These are phyloP conservation scores for Argyresthia goedartella DNA, from an alignment of 2,888 invertebrate species.

Conservation along the genomic window DNA sequence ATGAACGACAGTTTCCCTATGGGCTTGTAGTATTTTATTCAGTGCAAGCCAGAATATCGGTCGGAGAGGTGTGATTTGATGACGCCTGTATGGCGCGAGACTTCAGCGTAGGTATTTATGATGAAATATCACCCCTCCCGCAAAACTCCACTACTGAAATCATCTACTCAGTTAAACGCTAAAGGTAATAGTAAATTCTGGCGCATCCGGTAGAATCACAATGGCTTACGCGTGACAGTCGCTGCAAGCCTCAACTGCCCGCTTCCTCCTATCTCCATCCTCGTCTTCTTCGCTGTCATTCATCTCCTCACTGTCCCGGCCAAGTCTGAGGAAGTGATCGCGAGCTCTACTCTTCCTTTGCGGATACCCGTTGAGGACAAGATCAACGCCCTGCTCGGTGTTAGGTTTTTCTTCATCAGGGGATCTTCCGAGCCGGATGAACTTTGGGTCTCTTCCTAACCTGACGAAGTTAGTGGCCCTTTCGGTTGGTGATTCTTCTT, in stretches of 20 bases:
- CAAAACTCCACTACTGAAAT: no score
- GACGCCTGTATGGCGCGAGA: no score
- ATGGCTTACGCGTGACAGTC: conserved; percentile 46
- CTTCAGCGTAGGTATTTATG: no score
- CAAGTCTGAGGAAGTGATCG: conserved; percentile 56
- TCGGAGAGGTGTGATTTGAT: no score
- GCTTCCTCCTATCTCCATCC: conserved; percentile 39
- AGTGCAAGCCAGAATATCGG: no score
- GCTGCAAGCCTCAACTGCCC: conserved; percentile 34
- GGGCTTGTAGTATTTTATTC: no score
- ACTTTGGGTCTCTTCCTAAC: conserved; percentile 54
- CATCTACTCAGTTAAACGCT: no score
- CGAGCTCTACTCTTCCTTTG: conserved; percentile 53
- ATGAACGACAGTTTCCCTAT: no score
- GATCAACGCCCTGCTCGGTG: conserved; percentile 32
- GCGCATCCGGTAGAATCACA: conserved; percentile 8
- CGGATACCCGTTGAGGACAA: conserved; percentile 35
- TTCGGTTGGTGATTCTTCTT: conserved; percentile 36
- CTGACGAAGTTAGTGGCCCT: conserved; percentile 47
- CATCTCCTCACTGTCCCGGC: conserved; percentile 50
- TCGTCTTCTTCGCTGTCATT: conserved; percentile 31
- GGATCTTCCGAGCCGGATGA: conserved; percentile 60
- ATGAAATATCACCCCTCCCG: no score
- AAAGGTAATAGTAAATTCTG: no score
- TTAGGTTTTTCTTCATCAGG: conserved; percentile 31